A percentile compares a stretch with the other conserved stretches of the same genome.
Evolutionary conservation across 2,797 vertebrate species (phyloP).

Genomic region (Amblyopsis hoosieri): DNA sequence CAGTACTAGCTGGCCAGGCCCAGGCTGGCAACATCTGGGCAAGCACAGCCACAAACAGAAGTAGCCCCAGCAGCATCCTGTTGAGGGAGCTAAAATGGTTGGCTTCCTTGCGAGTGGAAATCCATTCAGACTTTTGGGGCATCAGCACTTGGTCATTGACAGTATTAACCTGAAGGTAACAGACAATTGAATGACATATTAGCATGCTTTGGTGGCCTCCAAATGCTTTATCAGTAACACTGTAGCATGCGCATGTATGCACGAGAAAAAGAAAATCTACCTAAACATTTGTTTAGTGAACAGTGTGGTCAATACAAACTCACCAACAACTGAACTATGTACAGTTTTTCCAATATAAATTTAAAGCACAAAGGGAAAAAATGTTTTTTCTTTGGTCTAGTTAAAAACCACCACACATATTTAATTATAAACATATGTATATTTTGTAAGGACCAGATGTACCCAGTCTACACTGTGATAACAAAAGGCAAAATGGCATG

Average conservation of each 20-base stretch:
- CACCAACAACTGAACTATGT: background rate
- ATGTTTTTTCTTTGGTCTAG: too few species aligned
- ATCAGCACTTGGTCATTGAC: constrained; percentile 70
- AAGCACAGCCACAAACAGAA: constrained; percentile 71
- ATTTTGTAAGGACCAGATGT: constrained; percentile 20
- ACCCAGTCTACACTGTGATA: constrained; percentile 43
- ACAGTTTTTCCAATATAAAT: too few species aligned
- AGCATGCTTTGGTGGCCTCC: background rate
- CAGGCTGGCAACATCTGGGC: constrained; percentile 63
- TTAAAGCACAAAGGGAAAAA: too few species aligned
- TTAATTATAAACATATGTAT: constrained; percentile 15
- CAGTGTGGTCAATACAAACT: background rate
- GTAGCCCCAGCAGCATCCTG: constrained; percentile 77
- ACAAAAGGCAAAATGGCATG: constrained; percentile 32
- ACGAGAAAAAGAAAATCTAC: too few species aligned
- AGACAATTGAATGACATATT: background rate
- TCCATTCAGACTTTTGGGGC: constrained; percentile 74
- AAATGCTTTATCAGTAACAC: background rate
- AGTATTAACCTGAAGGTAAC: constrained; percentile 41
- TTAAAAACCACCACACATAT: too few species aligned
- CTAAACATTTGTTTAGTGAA: too few species aligned
- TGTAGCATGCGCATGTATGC: background rate
- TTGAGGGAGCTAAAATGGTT: constrained; percentile 72
- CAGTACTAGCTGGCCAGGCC: constrained; percentile 62
- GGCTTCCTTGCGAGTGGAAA: constrained; percentile 60